Conservation (phyloP, 2,113 vertebrate genomes). For the Neopipo cinnamomea region DNA sequence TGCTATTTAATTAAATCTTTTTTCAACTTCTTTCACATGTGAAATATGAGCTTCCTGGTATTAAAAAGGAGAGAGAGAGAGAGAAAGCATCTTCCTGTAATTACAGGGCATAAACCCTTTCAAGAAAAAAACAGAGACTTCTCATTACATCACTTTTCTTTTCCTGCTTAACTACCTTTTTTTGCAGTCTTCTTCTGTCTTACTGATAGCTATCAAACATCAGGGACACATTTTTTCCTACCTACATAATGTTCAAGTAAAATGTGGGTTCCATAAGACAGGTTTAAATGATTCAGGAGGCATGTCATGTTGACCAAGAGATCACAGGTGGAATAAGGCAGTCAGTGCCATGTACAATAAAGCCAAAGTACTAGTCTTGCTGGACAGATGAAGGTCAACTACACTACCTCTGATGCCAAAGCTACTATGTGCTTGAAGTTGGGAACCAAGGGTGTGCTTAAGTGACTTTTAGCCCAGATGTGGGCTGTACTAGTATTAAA, state of each 20-base stretch:
- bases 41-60: constrained; percentile 40
- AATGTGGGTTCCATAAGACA: neutral
- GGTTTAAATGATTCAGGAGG: neutral
- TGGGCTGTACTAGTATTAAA: neutral
- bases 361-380: neutral
- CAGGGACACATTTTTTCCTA: neutral
- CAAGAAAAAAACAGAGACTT: constrained; percentile 3
- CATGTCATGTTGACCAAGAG: neutral
- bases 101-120: constrained; percentile 28
- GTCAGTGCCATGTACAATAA: neutral
- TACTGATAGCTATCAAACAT: neutral
- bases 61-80: neutral
- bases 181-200: neutral
- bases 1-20: constrained; percentile 50
- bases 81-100: neutral
- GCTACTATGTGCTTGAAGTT: accelerated
- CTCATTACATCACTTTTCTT: neutral
- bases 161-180: neutral
- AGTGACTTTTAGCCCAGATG: neutral
- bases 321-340: neutral
- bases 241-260: neutral
- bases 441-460: neutral
- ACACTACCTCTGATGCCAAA: neutral
- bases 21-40: constrained; percentile 41
- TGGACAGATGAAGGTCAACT: neutral